A percentile compares a stretch with the other conserved stretches of the same genome.
Conservation (phyloP, 1,140 invertebrate species). For the Panagrolaimus sp. region DNA sequence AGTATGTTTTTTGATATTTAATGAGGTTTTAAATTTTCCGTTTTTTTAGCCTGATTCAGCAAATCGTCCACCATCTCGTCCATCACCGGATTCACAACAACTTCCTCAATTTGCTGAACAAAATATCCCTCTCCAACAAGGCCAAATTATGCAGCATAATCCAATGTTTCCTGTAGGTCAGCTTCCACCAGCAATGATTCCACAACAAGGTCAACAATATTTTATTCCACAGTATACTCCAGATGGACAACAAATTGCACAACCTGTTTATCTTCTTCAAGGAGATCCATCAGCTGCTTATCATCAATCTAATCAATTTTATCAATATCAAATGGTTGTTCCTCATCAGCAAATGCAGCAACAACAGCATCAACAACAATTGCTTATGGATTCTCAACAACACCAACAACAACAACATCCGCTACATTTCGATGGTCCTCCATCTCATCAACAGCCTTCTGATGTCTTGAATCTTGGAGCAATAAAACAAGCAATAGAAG, state of each 20-base stretch:
- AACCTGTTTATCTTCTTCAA: background rate
- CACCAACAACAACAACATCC: background rate
- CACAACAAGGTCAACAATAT: background rate
- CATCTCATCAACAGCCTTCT: background rate
- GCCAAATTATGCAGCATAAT: background rate
- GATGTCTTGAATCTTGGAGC: background rate
- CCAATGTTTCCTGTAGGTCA: background rate
- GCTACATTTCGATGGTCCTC: background rate
- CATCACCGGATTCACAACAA: background rate
- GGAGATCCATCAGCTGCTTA: background rate
- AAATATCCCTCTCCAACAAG: background rate
- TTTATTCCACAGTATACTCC: background rate
- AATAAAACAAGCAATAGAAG: constrained; percentile 2
- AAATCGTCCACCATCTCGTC: no score
- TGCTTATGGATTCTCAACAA: background rate
- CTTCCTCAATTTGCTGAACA: background rate
- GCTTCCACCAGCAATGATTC: background rate
- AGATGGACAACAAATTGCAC: background rate
- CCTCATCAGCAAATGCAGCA: background rate
- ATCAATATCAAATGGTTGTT: no score
- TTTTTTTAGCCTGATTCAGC: no score
- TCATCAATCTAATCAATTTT: background rate
- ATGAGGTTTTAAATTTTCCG: no score
- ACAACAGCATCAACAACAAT: background rate
- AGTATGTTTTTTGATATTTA: no score